phyloP scores from a whole-genome alignment of 1,140 invertebrate genomes.

The Zophobas atratus region DNA sequence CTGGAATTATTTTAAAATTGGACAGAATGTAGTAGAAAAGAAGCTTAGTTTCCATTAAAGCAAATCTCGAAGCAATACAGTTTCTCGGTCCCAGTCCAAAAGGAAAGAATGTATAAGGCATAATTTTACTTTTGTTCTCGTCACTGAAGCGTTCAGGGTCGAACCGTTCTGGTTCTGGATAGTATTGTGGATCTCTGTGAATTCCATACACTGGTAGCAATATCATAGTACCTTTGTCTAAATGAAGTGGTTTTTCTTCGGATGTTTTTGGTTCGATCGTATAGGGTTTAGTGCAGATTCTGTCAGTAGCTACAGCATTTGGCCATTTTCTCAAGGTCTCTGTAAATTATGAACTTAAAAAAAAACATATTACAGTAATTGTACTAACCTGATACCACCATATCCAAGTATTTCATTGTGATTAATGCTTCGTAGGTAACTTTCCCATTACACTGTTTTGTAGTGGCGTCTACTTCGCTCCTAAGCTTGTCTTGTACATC shows the following conservation, averaged over 20 bases:
- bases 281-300: too few species aligned
- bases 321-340: constrained; percentile 66
- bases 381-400: constrained; percentile 6
- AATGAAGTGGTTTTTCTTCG: constrained; percentile 52
- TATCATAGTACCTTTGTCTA: constrained; percentile 59
- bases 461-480: constrained; percentile 44
- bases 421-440: neutral
- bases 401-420: constrained; percentile 11
- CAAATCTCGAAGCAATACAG: constrained; percentile 36
- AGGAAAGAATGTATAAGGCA: too few species aligned
- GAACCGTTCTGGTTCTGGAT: constrained; percentile 62
- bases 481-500: constrained; percentile 64
- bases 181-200: constrained; percentile 53
- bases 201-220: constrained; percentile 62
- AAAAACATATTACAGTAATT: neutral
- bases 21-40: too few species aligned
- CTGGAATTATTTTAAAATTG: too few species aligned
- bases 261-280: neutral
- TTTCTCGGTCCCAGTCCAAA: constrained; percentile 66
- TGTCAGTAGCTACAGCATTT: too few species aligned
- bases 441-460: neutral
- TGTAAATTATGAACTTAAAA: constrained; percentile 48
- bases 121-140: constrained; percentile 63
- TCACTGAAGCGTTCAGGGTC: constrained; percentile 54
- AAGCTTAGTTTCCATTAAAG: too few species aligned